Evolutionary conservation across 2,888 invertebrate species (phyloP), one percentile per base, ranked within the genome.

Genomic region (Miltochrista miniata): DNA sequence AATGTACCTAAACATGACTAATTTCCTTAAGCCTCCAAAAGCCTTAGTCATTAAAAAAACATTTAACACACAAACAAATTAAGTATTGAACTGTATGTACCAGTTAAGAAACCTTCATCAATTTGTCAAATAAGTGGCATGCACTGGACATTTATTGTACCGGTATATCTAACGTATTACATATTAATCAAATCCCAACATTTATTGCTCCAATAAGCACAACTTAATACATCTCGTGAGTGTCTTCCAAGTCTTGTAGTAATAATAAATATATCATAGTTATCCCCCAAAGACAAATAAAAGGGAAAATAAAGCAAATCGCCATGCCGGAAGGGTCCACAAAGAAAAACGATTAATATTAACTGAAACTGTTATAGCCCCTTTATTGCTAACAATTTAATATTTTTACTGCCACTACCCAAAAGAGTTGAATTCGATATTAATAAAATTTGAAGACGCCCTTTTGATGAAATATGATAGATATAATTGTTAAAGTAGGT

Each of bases 341-440:
- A 83, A 89, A 90, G 90, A 89, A 90, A 89, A 91, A 78, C 90
- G 89, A 90, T 91, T 91, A 90, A 90, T 90, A 90, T 91, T 90
- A 90, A 90, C 90, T 89, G 87, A 87, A 87, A 90, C 85, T 82
- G 88, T 90, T 88, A 89, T 86, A 63, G 86, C 74, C 79, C 78
- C 78, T 83, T 84, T 85, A 87, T 83, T 77, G 79, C 74, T 64
- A 57, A 77, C 76, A 82, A 48, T 85, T 85, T 88, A 86, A 90
- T 89, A 90, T 88, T 88, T 89, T 90, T 85, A 87, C 78, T 81
- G 77, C 78, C 64, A 66, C 73, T 70, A 73, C 72, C 68, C 72
- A 83, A 87, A 90, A 89, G 88, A 89, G 90, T 72, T 72, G 49
- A 65, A 79, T 81, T 80, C 74, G 72, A 79, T 78, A 68, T 67